Evolutionary conservation across 2,113 vertebrate genomes (phyloP), one percentile per base, ranked within the genome.

Genomic region (Chelonoidis abingdonii): DNA sequence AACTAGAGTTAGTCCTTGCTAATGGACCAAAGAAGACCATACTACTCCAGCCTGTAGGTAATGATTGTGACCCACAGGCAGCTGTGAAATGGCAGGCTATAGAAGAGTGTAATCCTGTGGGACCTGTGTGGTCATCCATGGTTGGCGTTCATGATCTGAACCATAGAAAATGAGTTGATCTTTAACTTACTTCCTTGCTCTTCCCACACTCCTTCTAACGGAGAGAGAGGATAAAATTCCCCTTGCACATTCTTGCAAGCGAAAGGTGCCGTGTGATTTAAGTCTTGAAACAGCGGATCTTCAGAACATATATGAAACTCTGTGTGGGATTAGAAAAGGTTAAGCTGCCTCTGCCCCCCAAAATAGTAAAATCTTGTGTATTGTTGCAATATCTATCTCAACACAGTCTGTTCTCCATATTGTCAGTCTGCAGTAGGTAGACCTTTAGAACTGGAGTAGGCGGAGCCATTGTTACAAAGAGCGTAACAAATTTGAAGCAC

Each of bases 381-480:
- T 47, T 41, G 41, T 44, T 76, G 38, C 6, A 27, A 24, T 76
- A 24, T 87, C 83, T 92, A 49, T 8, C 72, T 88, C n/a, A 80
- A 21, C 29, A 69, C 27, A 76, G n/a, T 57, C 81, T 90, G 56
- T 5, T 89, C 92, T 93, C 87, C 16, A 13, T 88, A 54, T 54
- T 90, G 49, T 85, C 83, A 94, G 12, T 87, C 50, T 41, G 6
- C 84, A 76, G 65, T 86, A 96, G 92, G 93, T 83, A 75, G 72
- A 95, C 79, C 3, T 3, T 69, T 95, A 88, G 56, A 57, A 72
- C 38, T 16, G 78, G 72, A 89, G 57, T 38, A 94, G 88, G 78
- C 54, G 50, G 6, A 84, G 14, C 9, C 44, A 69, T 69, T 80
- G 57, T 86, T 80, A 85, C 52, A 65, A 69, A 52, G 41, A 29